Conservation (phyloP, 2,113 vertebrate genomes). For the Neolamprologus falcicula region DNA sequence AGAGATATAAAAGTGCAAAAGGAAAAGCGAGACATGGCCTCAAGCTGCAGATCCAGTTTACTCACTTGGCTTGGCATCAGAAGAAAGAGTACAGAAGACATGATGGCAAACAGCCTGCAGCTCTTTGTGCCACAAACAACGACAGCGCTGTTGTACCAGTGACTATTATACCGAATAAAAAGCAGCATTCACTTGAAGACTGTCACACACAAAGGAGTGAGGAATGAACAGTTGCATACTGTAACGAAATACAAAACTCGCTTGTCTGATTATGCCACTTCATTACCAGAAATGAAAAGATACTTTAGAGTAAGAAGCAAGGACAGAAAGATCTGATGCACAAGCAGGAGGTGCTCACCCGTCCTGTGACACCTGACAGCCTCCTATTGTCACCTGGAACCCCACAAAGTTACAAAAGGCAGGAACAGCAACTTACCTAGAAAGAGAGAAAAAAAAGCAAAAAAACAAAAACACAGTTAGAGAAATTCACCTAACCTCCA, state of each 20-base stretch:
- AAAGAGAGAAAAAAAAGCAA: neutral
- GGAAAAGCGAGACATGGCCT: neutral
- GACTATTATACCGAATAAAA: neutral
- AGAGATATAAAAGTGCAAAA: neutral
- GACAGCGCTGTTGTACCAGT: neutral
- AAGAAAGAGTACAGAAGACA: neutral
- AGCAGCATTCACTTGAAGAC: neutral
- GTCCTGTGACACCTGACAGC: neutral
- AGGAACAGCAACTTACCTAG: slow-evolving; percentile 55
- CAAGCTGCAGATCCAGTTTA: neutral
- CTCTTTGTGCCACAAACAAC: neutral
- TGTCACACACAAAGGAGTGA: neutral
- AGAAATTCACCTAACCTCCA: accelerated
- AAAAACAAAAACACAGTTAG: neutral
- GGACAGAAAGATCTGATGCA: neutral
- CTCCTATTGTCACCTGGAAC: accelerated
- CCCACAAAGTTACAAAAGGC: neutral
- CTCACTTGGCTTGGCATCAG: neutral
- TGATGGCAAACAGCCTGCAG: neutral
- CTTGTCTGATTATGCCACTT: accelerated
- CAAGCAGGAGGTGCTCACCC: neutral
- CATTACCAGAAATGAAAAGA: neutral
- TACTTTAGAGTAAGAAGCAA: neutral
- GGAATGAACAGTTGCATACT: neutral
- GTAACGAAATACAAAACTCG: neutral